phyloP scores from a whole-genome alignment of 2,113 vertebrate species.

The Dipodomys stephensi region DNA sequence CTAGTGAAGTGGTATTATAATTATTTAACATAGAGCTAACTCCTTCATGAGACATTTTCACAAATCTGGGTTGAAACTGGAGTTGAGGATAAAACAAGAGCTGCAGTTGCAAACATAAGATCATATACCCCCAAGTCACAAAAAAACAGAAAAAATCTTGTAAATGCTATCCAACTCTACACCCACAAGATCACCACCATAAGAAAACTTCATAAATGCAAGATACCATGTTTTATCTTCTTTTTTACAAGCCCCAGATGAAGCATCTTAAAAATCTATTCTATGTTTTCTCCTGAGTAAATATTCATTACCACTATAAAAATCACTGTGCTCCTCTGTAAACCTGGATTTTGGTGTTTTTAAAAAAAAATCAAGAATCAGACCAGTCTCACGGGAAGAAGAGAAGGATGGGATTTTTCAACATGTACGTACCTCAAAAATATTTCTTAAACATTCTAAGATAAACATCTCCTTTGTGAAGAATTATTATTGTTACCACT shows the following conservation, averaged over 20 bases:
- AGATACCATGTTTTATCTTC: conserved; percentile 1
- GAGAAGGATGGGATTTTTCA: conserved; percentile 28
- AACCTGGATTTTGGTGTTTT: neutral
- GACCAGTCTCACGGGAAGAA: neutral
- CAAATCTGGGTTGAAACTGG: neutral
- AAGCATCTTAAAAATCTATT: neutral
- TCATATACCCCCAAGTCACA: conserved; percentile 30
- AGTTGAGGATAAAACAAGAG: conserved; percentile 9
- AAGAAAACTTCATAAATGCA: conserved; percentile 52
- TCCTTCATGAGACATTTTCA: conserved; percentile 26
- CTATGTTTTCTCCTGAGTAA: neutral
- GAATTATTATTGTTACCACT: neutral
- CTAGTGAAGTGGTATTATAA: neutral
- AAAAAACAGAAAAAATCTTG: conserved; percentile 6
- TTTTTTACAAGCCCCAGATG: neutral
- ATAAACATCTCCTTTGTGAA: neutral
- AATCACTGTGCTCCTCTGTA: conserved; percentile 17
- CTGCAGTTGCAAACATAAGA: conserved; percentile 22
- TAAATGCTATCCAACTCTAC: conserved; percentile 20
- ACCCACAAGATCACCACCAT: neutral
- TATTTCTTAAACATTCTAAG: neutral
- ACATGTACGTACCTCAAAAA: neutral
- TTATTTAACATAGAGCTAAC: neutral
- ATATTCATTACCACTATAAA: neutral
- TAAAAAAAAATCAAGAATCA: conserved; percentile 25